Base-by-base conservation (phyloP, 2,888 invertebrate species). In the Epinotia bilunana region DNA sequence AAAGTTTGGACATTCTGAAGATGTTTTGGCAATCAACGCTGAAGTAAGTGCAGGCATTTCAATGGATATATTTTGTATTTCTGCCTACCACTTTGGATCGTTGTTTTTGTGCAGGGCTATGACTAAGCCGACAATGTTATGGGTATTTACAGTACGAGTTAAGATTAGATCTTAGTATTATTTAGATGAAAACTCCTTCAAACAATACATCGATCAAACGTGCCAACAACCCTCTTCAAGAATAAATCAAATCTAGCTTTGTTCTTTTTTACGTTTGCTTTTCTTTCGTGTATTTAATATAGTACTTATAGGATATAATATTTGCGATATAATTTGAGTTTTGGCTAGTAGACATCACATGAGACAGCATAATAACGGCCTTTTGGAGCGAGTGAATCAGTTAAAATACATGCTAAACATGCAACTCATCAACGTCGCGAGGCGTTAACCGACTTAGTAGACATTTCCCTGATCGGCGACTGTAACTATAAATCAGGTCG, bases 1-100 rank as follows among this genome's bases (percentile, higher is more conserved):
- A 88, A 86, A 88, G 82, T 88, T 88, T 88, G 85, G 86, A 87
- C 83, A 85, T 88, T 88, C 82, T 85, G 83, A 82, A 77, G 79
- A 84, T 86, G 73, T 88, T 88, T 91, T 91, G 90, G 89, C 91
- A 90, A 83, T 77, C 73, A 77, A 80, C 77, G 76, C 80, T 74
- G 82, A 84, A 83, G 79, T 83, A 81, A 83, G 79, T 75, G 81
- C 83, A 80, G 80, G 82, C 81, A 81, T 82, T 83, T 83, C 78
- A 79, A 83, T 83, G 81, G 82, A 78, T 74, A 77, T 78, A 79
- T 77, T 80, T 84, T 82, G 82, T 72, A 72, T 62, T 75, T 71
- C 72, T 72, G 46, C 33, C 71, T 20, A 61, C 72, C 65, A 55
- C 61, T 72, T 71, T 64, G 55, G 65, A 70, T 46, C 64, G 70